A percentile compares a stretch with the other conserved stretches of the same genome.
phyloP scores from a whole-genome alignment of 2,888 invertebrate genomes.

The Galerucella calmariensis region DNA sequence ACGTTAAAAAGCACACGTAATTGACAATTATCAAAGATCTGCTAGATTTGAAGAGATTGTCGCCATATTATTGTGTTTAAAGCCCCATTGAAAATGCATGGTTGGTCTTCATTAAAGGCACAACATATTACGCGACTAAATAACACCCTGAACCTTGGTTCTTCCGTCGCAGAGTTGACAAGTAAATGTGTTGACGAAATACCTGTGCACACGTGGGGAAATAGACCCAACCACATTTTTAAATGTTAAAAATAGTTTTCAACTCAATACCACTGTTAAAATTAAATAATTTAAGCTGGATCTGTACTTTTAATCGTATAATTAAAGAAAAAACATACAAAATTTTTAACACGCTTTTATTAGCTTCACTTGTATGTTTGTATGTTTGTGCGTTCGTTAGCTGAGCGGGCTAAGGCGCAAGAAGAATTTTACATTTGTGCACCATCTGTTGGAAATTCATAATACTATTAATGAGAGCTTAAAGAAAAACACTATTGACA shows the following conservation, averaged over 20 bases:
- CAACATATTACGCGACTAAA: neutral
- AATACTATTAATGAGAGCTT: no score
- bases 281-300: no score
- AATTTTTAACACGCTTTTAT: no score
- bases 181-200: conserved; percentile 1
- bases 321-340: no score
- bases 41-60: neutral
- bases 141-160: neutral
- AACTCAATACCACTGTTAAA: neutral
- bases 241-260: neutral
- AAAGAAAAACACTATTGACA: no score
- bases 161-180: neutral
- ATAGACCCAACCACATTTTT: neutral
- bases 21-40: neutral
- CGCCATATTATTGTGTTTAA: neutral
- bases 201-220: neutral
- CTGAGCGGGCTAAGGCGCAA: no score
- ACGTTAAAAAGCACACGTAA: neutral
- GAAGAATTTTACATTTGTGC: no score
- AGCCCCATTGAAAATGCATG: neutral
- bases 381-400: no score
- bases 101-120: no score
- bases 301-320: no score
- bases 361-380: no score
- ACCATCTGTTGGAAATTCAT: no score